A percentile compares a stretch with the other conserved stretches of the same genome.
Conservation (phyloP, 64 coral and sea anemone species). For the Stylophora pistillata region DNA sequence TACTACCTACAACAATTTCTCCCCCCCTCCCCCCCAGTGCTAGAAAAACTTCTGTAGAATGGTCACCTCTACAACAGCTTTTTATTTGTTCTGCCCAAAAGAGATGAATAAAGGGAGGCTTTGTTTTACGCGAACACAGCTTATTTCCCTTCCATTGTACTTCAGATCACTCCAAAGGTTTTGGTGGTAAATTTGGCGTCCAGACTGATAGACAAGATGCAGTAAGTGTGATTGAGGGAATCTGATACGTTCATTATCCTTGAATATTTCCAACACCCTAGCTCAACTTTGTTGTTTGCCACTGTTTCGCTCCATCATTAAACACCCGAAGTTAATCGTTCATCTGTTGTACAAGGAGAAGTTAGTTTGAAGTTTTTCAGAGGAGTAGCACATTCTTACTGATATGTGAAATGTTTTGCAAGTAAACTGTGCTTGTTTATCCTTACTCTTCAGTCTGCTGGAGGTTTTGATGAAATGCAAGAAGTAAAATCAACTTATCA, state of each 20-base stretch:
- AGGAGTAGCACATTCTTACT: too few species aligned
- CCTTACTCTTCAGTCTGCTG: slow-evolving; percentile 46
- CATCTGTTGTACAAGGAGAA: too few species aligned
- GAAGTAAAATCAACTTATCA: slow-evolving; percentile 77
- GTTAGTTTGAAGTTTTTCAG: too few species aligned
- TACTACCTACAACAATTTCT: too few species aligned
- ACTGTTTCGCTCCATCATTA: too few species aligned
- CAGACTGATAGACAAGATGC: slow-evolving; percentile 62
- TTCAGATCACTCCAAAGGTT: slow-evolving; percentile 79
- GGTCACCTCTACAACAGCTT: too few species aligned
- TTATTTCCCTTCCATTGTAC: not conserved
- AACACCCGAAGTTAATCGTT: too few species aligned
- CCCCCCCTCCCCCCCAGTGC: too few species aligned
- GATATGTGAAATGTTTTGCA: not conserved
- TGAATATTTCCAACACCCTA: not conserved
- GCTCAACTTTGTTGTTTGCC: not conserved
- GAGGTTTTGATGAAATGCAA: slow-evolving; percentile 89
- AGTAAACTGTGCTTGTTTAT: not conserved
- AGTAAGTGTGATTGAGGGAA: not conserved
- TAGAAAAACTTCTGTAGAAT: too few species aligned
- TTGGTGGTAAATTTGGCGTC: slow-evolving; percentile 83
- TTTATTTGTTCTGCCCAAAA: not conserved
- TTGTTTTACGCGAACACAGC: not conserved
- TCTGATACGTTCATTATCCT: not conserved
- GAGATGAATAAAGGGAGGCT: not conserved